phyloP scores from a whole-genome alignment of 2,888 invertebrate genomes.

The Eupithecia tripunctaria region DNA sequence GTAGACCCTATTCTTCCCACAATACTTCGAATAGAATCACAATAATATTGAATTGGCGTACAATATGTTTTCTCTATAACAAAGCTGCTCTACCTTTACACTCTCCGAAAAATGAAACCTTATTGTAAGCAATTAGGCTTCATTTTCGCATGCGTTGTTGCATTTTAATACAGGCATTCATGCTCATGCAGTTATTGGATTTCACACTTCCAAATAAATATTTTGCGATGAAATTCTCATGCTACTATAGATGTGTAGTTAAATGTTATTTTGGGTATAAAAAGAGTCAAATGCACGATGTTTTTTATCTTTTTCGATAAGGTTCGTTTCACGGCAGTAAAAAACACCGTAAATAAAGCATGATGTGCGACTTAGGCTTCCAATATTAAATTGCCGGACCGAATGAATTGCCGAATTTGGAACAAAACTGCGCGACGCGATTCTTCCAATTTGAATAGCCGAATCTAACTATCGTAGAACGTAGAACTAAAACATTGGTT shows the following conservation, averaged over 20 bases:
- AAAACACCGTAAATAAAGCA: conserved; percentile 55
- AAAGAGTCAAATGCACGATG: conserved; percentile 41
- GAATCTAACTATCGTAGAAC: conserved; percentile 7
- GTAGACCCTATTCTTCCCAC: conserved; percentile 69
- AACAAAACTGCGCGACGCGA: neutral
- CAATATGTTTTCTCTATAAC: conserved; percentile 45
- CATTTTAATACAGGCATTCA: conserved; percentile 42
- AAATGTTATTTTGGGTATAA: conserved; percentile 38
- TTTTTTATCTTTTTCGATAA: conserved; percentile 53
- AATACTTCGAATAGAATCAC: conserved; percentile 52
- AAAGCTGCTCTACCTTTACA: conserved; percentile 34
- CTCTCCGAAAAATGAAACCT: neutral
- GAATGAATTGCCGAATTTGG: neutral
- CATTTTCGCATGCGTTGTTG: conserved; percentile 35
- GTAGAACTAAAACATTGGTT: neutral
- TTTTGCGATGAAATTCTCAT: conserved; percentile 36
- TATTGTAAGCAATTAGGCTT: conserved; percentile 8
- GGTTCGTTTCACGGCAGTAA: conserved; percentile 58
- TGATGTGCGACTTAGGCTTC: conserved; percentile 24
- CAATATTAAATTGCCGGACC: conserved; percentile 14
- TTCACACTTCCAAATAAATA: conserved; percentile 59
- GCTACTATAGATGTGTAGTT: conserved; percentile 42
- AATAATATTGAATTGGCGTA: conserved; percentile 47
- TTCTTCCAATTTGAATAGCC: conserved; percentile 10
- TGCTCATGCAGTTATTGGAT: conserved; percentile 57